Percentiles rank a stretch among this genome's conserved stretches.
phyloP scores from a whole-genome alignment of 2,888 invertebrate species.

The Apomyelois bistriatella region DNA sequence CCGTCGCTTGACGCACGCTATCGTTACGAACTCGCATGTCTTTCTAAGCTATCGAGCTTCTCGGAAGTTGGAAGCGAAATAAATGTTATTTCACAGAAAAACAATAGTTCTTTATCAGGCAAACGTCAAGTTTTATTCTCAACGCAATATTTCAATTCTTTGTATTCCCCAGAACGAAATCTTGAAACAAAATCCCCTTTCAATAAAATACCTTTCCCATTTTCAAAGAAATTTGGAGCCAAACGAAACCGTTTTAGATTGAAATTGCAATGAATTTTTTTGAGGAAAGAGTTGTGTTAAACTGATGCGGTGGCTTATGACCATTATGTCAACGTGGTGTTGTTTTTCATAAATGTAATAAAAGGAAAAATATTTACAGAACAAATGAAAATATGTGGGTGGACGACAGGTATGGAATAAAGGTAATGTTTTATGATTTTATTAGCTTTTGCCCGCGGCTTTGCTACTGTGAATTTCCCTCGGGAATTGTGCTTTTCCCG shows the following conservation, averaged over 20 bases:
- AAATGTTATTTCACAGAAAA: neutral
- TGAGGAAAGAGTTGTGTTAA: slow-evolving; percentile 9
- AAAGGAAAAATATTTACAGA: neutral
- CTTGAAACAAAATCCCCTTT: slow-evolving; percentile 41
- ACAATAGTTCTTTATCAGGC: slow-evolving; percentile 1
- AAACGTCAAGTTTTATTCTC: slow-evolving; percentile 47
- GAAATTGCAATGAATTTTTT: neutral
- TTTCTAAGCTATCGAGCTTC: too few relatives aligned
- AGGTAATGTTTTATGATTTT: too few relatives aligned
- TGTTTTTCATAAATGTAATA: slow-evolving; percentile 3
- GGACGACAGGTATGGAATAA: too few relatives aligned
- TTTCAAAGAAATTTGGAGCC: slow-evolving; percentile 25
- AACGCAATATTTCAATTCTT: slow-evolving; percentile 50
- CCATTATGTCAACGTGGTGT: slow-evolving; percentile 6
- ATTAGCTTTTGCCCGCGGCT: too few relatives aligned
- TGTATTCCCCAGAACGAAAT: slow-evolving; percentile 39
- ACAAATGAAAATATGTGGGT: slow-evolving; percentile 4
- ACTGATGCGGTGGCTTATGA: slow-evolving; percentile 2
- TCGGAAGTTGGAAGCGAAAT: too few relatives aligned
- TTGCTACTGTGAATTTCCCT: too few relatives aligned
- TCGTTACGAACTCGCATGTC: too few relatives aligned
- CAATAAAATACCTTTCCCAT: slow-evolving; percentile 24
- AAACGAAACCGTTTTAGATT: slow-evolving; percentile 4
- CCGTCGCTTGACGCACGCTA: too few relatives aligned
- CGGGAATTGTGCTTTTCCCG: too few relatives aligned